Percentiles rank a stretch among this genome's conserved stretches.
phyloP scores from a whole-genome alignment of 2,113 vertebrate genomes.

The Chionomys nivalis region DNA sequence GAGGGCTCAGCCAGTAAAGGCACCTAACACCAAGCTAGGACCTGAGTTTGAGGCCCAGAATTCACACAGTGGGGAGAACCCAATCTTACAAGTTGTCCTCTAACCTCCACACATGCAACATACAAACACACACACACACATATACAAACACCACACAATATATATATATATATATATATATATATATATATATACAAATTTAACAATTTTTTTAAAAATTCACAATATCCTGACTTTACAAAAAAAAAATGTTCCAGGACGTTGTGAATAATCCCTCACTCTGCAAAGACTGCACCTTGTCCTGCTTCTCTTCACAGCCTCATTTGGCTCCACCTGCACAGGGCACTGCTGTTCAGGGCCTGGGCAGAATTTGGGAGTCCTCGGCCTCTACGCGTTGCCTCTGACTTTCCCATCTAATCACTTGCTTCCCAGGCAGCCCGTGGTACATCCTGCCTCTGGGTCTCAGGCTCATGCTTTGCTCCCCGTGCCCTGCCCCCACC shows the following conservation, averaged over 20 bases:
- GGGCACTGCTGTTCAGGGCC: not conserved
- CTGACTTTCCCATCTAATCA: not conserved
- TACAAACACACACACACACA: not conserved
- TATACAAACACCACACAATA: not conserved
- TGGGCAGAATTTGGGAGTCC: not conserved
- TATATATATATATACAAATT: not conserved
- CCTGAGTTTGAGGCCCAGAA: not conserved
- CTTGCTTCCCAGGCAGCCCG: not conserved
- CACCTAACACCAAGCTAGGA: too few species aligned
- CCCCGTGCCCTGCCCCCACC: not conserved
- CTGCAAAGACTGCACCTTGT: not conserved
- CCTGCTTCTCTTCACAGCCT: not conserved
- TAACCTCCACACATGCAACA: not conserved
- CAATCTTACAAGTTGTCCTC: not conserved
- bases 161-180: not conserved
- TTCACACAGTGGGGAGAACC: not conserved
- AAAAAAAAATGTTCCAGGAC: not conserved
- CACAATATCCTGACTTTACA: not conserved
- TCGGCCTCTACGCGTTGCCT: rapidly evolving
- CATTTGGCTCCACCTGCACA: not conserved
- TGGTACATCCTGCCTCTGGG: not conserved
- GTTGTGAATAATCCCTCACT: not conserved
- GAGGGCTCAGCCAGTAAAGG: not conserved
- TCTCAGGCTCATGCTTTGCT: not conserved
- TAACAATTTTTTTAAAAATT: not conserved